phyloP scores from a whole-genome alignment of 2,113 vertebrate species.

The Laterallus jamaicensis region DNA sequence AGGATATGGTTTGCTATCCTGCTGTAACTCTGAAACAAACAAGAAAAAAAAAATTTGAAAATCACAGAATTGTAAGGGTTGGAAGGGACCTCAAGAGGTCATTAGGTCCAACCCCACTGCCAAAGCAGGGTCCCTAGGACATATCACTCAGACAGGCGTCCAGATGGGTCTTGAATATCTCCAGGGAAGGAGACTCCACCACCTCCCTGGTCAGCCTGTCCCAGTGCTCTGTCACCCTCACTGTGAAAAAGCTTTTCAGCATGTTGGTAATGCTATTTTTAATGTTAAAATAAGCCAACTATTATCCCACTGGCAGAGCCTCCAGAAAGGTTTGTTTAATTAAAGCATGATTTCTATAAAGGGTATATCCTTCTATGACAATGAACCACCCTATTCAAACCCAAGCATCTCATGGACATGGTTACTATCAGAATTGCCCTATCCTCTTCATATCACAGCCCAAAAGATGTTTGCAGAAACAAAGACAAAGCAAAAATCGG shows the following conservation, averaged over 20 bases:
- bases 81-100: too few relatives aligned
- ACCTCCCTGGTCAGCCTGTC: too few relatives aligned
- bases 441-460: not conserved
- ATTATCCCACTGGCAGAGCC: not conserved
- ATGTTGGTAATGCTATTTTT: not conserved
- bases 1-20: conserved; percentile 74
- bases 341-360: not conserved
- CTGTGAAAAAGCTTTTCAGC: too few relatives aligned
- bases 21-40: conserved; percentile 64
- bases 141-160: too few relatives aligned
- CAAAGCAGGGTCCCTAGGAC: too few relatives aligned
- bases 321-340: not conserved
- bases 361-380: not conserved
- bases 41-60: not conserved
- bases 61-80: too few relatives aligned
- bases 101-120: too few relatives aligned
- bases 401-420: not conserved
- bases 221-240: too few relatives aligned
- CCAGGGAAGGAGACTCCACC: too few relatives aligned
- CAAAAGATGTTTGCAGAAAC: not conserved
- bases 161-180: too few relatives aligned
- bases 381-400: not conserved
- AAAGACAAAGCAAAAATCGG: not conserved
- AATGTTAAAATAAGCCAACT: not conserved
- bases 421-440: not conserved